These are phyloP conservation scores for Campylomormyrus numenius DNA, from an alignment of 2,113 vertebrate genomes.

Conservation along the genomic window DNA sequence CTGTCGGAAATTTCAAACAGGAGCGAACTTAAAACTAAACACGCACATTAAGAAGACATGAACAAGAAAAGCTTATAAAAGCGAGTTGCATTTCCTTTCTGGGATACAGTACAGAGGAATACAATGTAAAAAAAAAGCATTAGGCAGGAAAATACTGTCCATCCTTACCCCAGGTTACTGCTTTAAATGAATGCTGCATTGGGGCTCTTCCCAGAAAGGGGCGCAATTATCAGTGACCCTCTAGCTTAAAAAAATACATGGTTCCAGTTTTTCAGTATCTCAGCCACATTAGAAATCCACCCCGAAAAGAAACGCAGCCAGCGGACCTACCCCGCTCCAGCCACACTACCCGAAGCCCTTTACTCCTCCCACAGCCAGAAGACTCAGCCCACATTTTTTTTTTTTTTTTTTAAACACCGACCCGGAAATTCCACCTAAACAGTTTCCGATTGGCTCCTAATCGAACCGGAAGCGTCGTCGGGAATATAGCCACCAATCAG, in stretches of 20 bases:
- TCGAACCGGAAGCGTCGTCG: slow-evolving; percentile 17
- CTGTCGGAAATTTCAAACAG: neutral
- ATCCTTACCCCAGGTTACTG: slow-evolving; percentile 32
- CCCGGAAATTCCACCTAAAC: slow-evolving; percentile 30
- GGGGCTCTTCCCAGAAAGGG: neutral
- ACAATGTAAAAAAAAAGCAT: neutral
- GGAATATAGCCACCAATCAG: slow-evolving; percentile 21
- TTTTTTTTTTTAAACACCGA: slow-evolving; percentile 21
- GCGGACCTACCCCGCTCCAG: slow-evolving; percentile 26
- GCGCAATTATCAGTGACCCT: slow-evolving; percentile 23
- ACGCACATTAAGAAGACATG: neutral
- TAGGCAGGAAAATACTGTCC: neutral
- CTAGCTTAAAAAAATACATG: slow-evolving; percentile 30
- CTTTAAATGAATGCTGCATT: neutral
- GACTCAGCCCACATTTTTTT: slow-evolving; percentile 24
- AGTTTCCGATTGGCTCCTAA: slow-evolving; percentile 27
- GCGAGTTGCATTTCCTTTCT: neutral
- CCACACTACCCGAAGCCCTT: slow-evolving; percentile 25
- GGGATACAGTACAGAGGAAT: neutral
- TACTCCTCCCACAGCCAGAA: slow-evolving; percentile 20
- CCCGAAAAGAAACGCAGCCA: slow-evolving; percentile 18
- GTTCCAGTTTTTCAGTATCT: slow-evolving; percentile 29
- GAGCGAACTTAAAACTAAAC: neutral
- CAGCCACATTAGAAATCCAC: slow-evolving; percentile 27
- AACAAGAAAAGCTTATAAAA: neutral